A percentile compares a stretch with the other conserved stretches of the same genome.
phyloP scores from a whole-genome alignment of 2,888 invertebrate species.

The Drosophila anceps region DNA sequence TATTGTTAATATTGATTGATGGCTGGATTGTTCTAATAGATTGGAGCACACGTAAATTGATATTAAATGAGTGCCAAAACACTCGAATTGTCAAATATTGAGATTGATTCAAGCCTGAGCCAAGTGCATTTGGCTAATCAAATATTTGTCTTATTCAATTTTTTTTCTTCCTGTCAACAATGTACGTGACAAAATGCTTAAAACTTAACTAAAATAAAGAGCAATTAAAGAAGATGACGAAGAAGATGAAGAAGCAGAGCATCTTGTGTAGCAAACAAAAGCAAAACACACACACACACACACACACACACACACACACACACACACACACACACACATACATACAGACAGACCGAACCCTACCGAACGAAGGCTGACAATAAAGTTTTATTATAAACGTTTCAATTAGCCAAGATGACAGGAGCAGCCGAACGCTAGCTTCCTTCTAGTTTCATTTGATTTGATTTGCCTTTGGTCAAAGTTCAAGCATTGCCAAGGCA shows the following conservation, averaged over 20 bases:
- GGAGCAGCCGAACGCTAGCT: conserved; percentile 20
- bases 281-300: conserved; percentile 15
- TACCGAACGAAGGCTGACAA: conserved; percentile 43
- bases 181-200: conserved; percentile 31
- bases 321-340: too few relatives aligned
- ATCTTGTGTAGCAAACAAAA: conserved; percentile 12
- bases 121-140: conserved; percentile 47
- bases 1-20: conserved; percentile 40
- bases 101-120: conserved; percentile 16
- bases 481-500: conserved; percentile 53
- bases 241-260: not conserved
- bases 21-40: conserved; percentile 34
- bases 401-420: conserved; percentile 71
- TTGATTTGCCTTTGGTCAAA: conserved; percentile 58
- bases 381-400: conserved; percentile 64
- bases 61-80: conserved; percentile 42
- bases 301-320: too few relatives aligned
- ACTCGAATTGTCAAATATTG: conserved; percentile 27
- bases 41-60: conserved; percentile 49
- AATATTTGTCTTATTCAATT: conserved; percentile 44
- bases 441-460: conserved; percentile 25
- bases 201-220: conserved; percentile 28
- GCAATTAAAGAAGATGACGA: not conserved
- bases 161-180: conserved; percentile 30
- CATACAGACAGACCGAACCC: not conserved